Evolutionary conservation across 1,140 invertebrate species (phyloP), one percentile per base, ranked within the genome.

Genomic region (Megalonaias nervosa): DNA sequence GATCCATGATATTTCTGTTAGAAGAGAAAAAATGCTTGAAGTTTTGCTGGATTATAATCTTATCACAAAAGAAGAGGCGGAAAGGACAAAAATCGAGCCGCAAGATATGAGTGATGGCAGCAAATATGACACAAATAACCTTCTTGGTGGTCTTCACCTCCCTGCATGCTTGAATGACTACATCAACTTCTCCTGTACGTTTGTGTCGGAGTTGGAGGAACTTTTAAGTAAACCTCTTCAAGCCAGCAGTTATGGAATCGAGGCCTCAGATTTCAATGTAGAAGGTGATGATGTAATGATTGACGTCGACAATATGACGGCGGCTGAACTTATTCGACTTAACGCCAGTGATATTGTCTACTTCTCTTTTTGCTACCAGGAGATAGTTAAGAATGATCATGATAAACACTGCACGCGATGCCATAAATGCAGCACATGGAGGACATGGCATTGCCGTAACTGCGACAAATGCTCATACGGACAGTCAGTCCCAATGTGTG

Each of bases 281-380:
- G 38, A 48, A 48, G 9, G 38, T 6, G 11, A 48, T 48, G 67
- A 78, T 56, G 31, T 69, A 21, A 14, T n/a, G 61, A 57, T 56
- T 58, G 60, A 74, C 65, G 64, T 78, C 55, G 65, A 78, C 21
- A 60, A 72, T 26, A 58, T 78, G n/a, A 78, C 57, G 60, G 48
- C 65, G 26, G 76, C 71, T 2, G 64, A 73, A 60, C 48, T 78
- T 21, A 68, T 78, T n/a, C 68, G 65, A n/a, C 61, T 38, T 61
- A 68, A 60, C 31, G 73, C 71, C 58, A 78, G 76, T 64, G 66
- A 74, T 16, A 57, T 73, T 11, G 76, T 78, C 11, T 78, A 68
- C 56, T 78, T 59, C 69, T 78, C 76, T n/a, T 78, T 78, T 67
- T 78, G 76, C 60, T 21, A 56, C 21, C 68, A 68, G 23, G 76